Conservation (phyloP, 2,797 vertebrate genomes). For the Aeoliscus strigatus region DNA sequence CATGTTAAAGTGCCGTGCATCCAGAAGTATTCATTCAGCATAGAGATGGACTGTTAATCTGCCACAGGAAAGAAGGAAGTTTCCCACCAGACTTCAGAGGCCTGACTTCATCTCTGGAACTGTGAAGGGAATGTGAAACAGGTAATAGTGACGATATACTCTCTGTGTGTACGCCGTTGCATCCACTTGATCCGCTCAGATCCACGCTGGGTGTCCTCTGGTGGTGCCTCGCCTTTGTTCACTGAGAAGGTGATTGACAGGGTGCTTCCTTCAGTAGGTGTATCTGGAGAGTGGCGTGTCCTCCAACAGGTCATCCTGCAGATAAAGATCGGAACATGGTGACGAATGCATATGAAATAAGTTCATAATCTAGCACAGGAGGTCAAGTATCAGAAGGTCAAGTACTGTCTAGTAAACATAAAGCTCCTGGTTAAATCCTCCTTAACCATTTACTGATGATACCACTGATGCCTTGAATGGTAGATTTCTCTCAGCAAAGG, state of each 20-base stretch:
- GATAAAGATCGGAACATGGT: conserved; percentile 1
- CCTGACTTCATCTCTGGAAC: conserved; percentile 26
- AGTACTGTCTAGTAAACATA: no score
- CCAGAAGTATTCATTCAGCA: conserved; percentile 21
- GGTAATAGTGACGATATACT: conserved; percentile 14
- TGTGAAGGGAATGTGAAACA: conserved; percentile 54
- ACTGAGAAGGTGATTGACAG: conserved; percentile 12
- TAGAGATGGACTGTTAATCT: conserved; percentile 2
- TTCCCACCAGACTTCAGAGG: conserved; percentile 21
- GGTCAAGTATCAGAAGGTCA: no score
- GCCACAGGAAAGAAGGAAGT: conserved; percentile 1
- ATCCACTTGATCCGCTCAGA: conserved; percentile 13
- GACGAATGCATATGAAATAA: no score
- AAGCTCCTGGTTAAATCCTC: no score
- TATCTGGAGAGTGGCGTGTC: conserved; percentile 85
- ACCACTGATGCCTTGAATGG: no score
- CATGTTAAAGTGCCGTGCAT: conserved; percentile 52
- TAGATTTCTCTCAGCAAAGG: no score
- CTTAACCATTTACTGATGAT: no score
- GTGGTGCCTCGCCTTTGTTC: conserved; percentile 16
- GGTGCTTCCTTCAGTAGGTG: conserved; percentile 70
- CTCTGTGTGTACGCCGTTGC: no score
- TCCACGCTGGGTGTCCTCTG: conserved; percentile 20
- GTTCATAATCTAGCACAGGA: no score
- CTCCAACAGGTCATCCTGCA: conserved; percentile 87